A percentile compares a stretch with the other conserved stretches of the same genome.
These are phyloP conservation scores for Mugil cephalus DNA, from an alignment of 2,113 vertebrate genomes.

Conservation along the genomic window DNA sequence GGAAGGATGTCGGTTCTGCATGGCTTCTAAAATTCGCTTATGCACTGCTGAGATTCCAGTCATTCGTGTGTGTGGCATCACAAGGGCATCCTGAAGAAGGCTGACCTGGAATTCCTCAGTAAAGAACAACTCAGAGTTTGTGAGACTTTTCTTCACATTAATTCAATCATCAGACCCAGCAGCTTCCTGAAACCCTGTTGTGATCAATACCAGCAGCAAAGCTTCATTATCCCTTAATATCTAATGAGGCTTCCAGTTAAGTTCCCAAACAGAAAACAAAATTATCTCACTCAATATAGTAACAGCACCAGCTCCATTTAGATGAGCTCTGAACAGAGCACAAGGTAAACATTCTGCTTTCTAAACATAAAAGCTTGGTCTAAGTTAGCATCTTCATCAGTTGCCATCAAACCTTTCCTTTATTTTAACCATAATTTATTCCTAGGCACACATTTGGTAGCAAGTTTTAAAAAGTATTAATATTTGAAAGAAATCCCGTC, in stretches of 20 bases:
- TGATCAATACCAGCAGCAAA: conserved; percentile 42
- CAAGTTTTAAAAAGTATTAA: neutral
- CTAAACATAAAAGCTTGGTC: too few relatives aligned
- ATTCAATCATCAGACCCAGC: conserved; percentile 6
- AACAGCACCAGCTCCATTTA: neutral
- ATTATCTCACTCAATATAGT: conserved; percentile 2
- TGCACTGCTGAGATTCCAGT: conserved; percentile 17
- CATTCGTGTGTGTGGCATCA: conserved; percentile 7
- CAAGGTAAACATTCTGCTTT: neutral
- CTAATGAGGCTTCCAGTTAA: conserved; percentile 22
- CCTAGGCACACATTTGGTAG: neutral
- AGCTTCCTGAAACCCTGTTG: conserved; percentile 31
- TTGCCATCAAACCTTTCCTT: neutral
- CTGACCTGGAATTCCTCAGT: too few relatives aligned
- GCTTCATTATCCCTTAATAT: conserved; percentile 37
- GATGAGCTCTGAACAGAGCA: neutral
- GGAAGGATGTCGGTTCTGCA: conserved; percentile 1
- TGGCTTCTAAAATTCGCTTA: neutral
- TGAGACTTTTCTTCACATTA: neutral
- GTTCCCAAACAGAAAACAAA: conserved; percentile 29
- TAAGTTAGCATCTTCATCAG: too few relatives aligned
- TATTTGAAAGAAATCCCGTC: neutral
- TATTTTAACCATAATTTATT: neutral
- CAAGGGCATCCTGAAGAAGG: neutral
- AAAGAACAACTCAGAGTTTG: conserved; percentile 7